Conservation (phyloP, 2,888 invertebrate genomes). For the Pyrrhia umbra region DNA sequence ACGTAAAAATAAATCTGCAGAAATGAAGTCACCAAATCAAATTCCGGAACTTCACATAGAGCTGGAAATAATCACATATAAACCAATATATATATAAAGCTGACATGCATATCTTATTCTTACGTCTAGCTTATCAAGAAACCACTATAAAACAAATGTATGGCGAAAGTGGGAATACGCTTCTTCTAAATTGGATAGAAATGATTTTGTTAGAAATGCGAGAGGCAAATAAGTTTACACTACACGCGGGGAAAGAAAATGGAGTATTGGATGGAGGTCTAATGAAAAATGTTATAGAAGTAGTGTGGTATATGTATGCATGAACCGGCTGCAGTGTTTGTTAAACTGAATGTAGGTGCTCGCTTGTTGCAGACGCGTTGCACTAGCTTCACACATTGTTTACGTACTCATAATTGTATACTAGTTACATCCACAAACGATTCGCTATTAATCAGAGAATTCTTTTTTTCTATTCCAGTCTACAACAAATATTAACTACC, state of each 20-base stretch:
- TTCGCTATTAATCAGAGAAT: too few species aligned
- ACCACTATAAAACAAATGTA: slow-evolving; percentile 55
- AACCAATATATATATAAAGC: slow-evolving; percentile 51
- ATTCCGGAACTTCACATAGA: slow-evolving; percentile 31
- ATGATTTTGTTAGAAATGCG: slow-evolving; percentile 47
- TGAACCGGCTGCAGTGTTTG: not conserved
- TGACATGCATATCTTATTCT: slow-evolving; percentile 61
- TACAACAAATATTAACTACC: too few species aligned
- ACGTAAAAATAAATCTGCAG: not conserved
- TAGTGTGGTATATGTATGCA: not conserved
- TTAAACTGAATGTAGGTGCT: not conserved
- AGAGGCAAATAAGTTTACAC: slow-evolving; percentile 43
- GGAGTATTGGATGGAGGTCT: slow-evolving; percentile 8
- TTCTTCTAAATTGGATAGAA: slow-evolving; percentile 47
- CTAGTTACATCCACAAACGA: too few species aligned
- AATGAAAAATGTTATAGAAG: slow-evolving; percentile 1
- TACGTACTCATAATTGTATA: too few species aligned
- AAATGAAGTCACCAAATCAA: slow-evolving; percentile 40
- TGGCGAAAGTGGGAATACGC: slow-evolving; percentile 44
- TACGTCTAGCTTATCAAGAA: slow-evolving; percentile 54
- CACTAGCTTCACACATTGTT: too few species aligned
- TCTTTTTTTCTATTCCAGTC: too few species aligned
- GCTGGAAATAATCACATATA: slow-evolving; percentile 60
- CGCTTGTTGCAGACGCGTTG: too few species aligned
- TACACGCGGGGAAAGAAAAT: slow-evolving; percentile 11